phyloP scores from a whole-genome alignment of 2,113 vertebrate species.

The Apus apus region DNA sequence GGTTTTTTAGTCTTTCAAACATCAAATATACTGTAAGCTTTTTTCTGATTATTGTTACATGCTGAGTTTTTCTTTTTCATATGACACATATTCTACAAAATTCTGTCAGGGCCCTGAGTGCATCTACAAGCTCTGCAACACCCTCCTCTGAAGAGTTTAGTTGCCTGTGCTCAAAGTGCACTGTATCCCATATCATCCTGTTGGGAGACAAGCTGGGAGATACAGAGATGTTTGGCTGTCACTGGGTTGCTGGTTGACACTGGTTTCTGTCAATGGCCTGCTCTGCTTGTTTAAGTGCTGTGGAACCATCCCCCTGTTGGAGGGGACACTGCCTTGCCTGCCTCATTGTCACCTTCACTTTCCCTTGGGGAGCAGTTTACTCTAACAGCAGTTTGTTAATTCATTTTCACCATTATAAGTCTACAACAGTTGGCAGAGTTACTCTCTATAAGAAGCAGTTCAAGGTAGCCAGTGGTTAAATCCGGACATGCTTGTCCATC shows the following conservation, averaged over 20 bases:
- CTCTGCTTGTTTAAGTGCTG: neutral
- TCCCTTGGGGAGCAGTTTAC: neutral
- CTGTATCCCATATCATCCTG: neutral
- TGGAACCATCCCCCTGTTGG: rapidly evolving
- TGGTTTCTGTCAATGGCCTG: neutral
- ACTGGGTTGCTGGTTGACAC: neutral
- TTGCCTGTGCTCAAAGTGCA: neutral
- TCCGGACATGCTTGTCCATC: neutral
- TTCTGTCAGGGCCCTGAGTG: rapidly evolving
- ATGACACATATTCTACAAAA: neutral
- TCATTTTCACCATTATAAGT: neutral
- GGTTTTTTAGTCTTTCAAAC: neutral
- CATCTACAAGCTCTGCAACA: neutral
- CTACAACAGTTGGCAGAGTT: neutral
- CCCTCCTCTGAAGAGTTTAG: neutral
- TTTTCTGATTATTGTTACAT: neutral
- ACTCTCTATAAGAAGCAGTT: neutral
- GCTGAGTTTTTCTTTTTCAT: neutral
- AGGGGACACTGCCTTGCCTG: neutral
- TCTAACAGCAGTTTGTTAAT: neutral
- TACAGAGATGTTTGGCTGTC: neutral
- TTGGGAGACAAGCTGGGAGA: neutral
- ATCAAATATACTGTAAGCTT: neutral
- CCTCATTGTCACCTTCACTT: neutral
- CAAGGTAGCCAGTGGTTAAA: neutral